A percentile compares a stretch with the other conserved stretches of the same genome.
Evolutionary conservation across 23 tunicate species (phyloP).

Genomic region (Halocynthia roretzi): DNA sequence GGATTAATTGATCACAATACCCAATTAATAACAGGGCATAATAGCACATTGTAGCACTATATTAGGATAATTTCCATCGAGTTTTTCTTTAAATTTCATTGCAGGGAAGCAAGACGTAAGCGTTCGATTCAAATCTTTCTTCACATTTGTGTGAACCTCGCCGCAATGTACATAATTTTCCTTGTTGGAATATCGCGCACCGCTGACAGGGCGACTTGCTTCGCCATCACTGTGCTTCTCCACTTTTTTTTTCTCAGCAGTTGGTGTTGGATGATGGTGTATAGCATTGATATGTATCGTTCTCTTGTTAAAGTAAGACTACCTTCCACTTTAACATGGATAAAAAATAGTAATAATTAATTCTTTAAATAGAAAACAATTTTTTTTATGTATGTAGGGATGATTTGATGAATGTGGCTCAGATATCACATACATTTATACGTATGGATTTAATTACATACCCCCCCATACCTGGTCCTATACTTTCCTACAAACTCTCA

Average conservation of each 20-base stretch:
- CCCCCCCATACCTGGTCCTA: too few relatives aligned
- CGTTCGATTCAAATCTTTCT: neutral
- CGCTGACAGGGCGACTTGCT: neutral
- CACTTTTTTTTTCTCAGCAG: conserved; percentile 7
- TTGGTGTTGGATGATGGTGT: conserved; percentile 30
- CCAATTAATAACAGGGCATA: too few relatives aligned
- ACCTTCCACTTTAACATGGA: neutral
- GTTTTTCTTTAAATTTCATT: neutral
- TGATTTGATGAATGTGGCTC: neutral
- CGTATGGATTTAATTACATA: too few relatives aligned
- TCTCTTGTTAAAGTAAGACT: conserved; percentile 15
- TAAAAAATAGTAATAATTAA: too few relatives aligned
- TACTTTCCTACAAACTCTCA: too few relatives aligned
- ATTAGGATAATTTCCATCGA: neutral
- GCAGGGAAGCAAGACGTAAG: neutral
- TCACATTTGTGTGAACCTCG: conserved; percentile 1
- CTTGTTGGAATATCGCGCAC: conserved; percentile 12
- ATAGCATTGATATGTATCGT: conserved; percentile 10
- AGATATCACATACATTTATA: neutral
- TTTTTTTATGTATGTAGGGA: too few relatives aligned
- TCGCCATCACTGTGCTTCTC: conserved; percentile 3
- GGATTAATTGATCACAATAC: too few relatives aligned
- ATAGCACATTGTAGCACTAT: too few relatives aligned
- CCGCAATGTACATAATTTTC: conserved; percentile 8
- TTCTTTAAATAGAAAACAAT: too few relatives aligned